phyloP scores from a whole-genome alignment of 2,113 vertebrate genomes.

The Nansenia antarctica region DNA sequence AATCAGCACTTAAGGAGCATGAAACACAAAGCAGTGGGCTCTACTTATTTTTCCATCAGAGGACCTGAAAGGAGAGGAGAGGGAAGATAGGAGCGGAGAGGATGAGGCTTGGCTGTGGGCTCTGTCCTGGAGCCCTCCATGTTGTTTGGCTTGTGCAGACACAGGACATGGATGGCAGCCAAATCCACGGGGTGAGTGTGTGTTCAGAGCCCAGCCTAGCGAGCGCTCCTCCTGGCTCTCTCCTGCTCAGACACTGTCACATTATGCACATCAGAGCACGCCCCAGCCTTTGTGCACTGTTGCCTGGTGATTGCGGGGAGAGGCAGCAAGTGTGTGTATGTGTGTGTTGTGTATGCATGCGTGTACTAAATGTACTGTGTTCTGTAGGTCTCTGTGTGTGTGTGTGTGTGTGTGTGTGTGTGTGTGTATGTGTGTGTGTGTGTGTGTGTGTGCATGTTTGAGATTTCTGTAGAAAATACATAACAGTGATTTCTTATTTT shows the following conservation, averaged over 20 bases:
- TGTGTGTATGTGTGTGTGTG: conserved; percentile 20
- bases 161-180: conserved; percentile 57
- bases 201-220: conserved; percentile 15
- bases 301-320: conserved; percentile 63
- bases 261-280: conserved; percentile 52
- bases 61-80: conserved; percentile 36
- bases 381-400: conserved; percentile 1
- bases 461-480: background rate
- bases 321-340: conserved; percentile 31
- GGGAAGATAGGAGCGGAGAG: conserved; percentile 10
- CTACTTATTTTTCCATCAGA: conserved; percentile 38
- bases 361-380: conserved; percentile 20
- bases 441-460: background rate
- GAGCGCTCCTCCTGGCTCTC: too few species aligned
- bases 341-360: conserved; percentile 21
- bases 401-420: conserved; percentile 14
- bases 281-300: conserved; percentile 64
- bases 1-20: conserved; percentile 47
- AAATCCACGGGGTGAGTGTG: conserved; percentile 34
- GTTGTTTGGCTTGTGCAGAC: conserved; percentile 53
- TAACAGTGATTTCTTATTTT: background rate
- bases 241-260: conserved; percentile 48
- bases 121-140: conserved; percentile 32
- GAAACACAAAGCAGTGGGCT: conserved; percentile 52
- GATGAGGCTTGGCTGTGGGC: conserved; percentile 17